Evolutionary conservation across 1,140 invertebrate genomes (phyloP).

Genomic region (Brachionus asplanchnoidis): DNA sequence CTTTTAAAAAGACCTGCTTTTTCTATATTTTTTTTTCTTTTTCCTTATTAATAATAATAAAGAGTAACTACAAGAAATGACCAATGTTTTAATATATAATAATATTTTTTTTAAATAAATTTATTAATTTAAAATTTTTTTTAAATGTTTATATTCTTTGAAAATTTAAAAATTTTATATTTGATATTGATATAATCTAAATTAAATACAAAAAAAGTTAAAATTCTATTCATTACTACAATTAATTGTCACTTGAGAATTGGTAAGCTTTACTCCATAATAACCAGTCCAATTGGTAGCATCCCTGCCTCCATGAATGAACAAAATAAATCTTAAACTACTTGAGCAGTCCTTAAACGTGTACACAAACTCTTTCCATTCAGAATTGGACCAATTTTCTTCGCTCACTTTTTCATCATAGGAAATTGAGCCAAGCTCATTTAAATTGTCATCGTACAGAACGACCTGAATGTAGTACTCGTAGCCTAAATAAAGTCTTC

Average conservation of each 20-base stretch:
- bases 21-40: too few relatives aligned
- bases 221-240: too few relatives aligned
- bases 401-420: not conserved
- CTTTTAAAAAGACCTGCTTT: too few relatives aligned
- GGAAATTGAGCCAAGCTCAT: not conserved
- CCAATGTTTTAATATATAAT: too few relatives aligned
- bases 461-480: not conserved
- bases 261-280: not conserved
- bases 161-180: too few relatives aligned
- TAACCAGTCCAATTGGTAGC: not conserved
- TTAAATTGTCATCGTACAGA: not conserved
- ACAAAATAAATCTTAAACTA: not conserved
- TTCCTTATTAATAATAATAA: too few relatives aligned
- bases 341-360: not conserved
- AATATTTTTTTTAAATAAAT: too few relatives aligned
- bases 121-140: too few relatives aligned
- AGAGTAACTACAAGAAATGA: too few relatives aligned
- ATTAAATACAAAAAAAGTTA: too few relatives aligned
- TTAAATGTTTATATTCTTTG: too few relatives aligned
- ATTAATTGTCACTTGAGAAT: not conserved
- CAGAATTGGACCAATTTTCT: not conserved
- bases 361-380: constrained; percentile 7
- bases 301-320: not conserved
- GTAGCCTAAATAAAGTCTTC: constrained; percentile 8
- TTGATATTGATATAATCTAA: too few relatives aligned